Percentiles rank a stretch among this genome's conserved stretches.
Conservation (phyloP, 2,797 vertebrate species). For the Channallabes apus region DNA sequence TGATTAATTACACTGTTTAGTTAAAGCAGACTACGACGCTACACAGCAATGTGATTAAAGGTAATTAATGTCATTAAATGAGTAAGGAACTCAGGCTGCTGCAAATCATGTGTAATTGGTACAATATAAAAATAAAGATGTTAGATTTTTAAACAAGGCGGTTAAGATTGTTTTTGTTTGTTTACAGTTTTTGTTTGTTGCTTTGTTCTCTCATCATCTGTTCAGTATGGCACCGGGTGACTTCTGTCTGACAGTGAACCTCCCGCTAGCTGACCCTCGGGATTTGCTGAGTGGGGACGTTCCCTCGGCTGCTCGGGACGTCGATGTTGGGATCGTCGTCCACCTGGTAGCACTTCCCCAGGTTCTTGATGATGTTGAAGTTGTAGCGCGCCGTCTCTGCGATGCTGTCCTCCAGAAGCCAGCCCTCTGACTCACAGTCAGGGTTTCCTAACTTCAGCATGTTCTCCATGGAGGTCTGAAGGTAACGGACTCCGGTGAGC, state of each 20-base stretch:
- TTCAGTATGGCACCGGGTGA: conserved; percentile 40
- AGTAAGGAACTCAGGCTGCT: not conserved
- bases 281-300: conserved; percentile 58
- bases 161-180: not conserved
- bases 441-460: conserved; percentile 76
- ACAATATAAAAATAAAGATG: no score
- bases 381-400: conserved; percentile 83
- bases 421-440: conserved; percentile 80
- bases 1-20: not conserved
- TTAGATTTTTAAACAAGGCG: not conserved
- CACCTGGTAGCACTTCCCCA: conserved; percentile 83
- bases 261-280: conserved; percentile 54
- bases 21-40: not conserved
- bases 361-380: conserved; percentile 82
- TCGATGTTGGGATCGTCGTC: conserved; percentile 81
- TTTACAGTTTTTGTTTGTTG: no score
- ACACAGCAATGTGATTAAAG: not conserved
- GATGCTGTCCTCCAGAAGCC: conserved; percentile 85
- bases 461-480: conserved; percentile 89
- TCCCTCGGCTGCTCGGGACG: conserved; percentile 59
- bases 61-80: not conserved
- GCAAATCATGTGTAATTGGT: not conserved
- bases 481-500: conserved; percentile 83
- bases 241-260: conserved; percentile 1
- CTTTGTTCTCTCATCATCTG: no score